Percentiles rank a stretch among this genome's conserved stretches.
phyloP scores from a whole-genome alignment of 2,888 invertebrate genomes.

The Acronicta aceris region DNA sequence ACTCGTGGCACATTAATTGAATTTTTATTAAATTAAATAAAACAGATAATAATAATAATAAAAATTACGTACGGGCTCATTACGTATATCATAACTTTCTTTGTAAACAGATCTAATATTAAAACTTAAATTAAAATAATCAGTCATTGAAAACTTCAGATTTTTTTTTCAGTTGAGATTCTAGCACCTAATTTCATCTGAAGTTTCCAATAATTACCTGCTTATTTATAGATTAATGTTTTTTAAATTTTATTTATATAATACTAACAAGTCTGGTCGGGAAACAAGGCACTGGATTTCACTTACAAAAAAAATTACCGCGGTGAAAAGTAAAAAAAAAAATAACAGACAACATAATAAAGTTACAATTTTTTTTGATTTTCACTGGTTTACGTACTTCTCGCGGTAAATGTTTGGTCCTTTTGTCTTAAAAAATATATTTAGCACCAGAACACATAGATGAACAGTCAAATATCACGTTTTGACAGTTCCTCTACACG shows the following conservation, averaged over 20 bases:
- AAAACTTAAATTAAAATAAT: constrained; percentile 68
- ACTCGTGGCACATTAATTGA: constrained; percentile 80
- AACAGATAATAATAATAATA: constrained; percentile 54
- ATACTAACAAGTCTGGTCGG: constrained; percentile 57
- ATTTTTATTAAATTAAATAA: constrained; percentile 64
- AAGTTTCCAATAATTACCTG: constrained; percentile 81
- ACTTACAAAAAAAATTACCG: constrained; percentile 45
- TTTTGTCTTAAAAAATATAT: constrained; percentile 39
- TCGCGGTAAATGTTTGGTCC: constrained; percentile 44
- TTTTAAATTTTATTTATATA: constrained; percentile 58
- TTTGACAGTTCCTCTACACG: constrained; percentile 38
- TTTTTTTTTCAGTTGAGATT: constrained; percentile 78
- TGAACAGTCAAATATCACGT: constrained; percentile 37
- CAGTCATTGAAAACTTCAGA: constrained; percentile 89
- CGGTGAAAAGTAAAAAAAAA: constrained; percentile 25
- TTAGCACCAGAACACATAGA: constrained; percentile 52
- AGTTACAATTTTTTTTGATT: constrained; percentile 30
- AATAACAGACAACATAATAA: constrained; percentile 18
- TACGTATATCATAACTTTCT: constrained; percentile 57
- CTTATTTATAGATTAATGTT: constrained; percentile 66
- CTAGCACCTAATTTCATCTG: constrained; percentile 81
- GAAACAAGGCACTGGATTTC: constrained; percentile 57
- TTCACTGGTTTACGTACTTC: constrained; percentile 29
- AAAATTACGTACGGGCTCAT: constrained; percentile 70
- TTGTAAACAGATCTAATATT: constrained; percentile 78